Evolutionary conservation across 2,113 vertebrate genomes (phyloP), one percentile per base, ranked within the genome.

Genomic region (Pteropus alecto): DNA sequence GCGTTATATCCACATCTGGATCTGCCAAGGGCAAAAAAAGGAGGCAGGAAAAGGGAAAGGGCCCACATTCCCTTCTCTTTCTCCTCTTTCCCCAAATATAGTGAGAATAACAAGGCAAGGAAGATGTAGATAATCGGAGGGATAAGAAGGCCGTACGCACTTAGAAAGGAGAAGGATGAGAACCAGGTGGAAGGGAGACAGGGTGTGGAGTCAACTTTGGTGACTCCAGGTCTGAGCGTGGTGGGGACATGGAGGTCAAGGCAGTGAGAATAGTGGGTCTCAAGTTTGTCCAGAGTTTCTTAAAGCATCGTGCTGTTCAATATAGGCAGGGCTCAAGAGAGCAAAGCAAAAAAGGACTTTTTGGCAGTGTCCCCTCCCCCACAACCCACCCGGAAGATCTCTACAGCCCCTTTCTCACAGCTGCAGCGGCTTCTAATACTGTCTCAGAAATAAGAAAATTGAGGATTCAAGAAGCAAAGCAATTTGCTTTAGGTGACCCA

Each of bases 401-500:
- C 70, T 33, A 14, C 1, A 51, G 76, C n/a, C 28, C 51, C 41
- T 19, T 70, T 38, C 24, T 87, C 93, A 70, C 5, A 73, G 28
- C 9, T 41, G 63, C 6, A 87, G 92, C 68, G 14, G 21, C 84
- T 85, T 88, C 87, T 38, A 85, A 46, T 79, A 14, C 43, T 38
- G 48, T 82, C 70, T 88, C 30, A 51, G 87, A 70, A 71, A 58
- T 24, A 48, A 65, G 61, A 76, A 65, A 48, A 43, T 0, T 54
- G 35, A 86, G 65, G 56, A 85, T 83, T 35, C 91, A 77, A 85
- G 87, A 81, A 89, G 87, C 51, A 79, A 87, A 82, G 43, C 43
- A 35, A 24, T 38, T 58, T 84, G 81, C 41, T 13, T 14, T 14
- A 24, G 56, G 60, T 35, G 76, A 71, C 46, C 8, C 4, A 13